Evolutionary conservation across 1,140 invertebrate species (phyloP).

Genomic region (Drosophila equinoxialis): DNA sequence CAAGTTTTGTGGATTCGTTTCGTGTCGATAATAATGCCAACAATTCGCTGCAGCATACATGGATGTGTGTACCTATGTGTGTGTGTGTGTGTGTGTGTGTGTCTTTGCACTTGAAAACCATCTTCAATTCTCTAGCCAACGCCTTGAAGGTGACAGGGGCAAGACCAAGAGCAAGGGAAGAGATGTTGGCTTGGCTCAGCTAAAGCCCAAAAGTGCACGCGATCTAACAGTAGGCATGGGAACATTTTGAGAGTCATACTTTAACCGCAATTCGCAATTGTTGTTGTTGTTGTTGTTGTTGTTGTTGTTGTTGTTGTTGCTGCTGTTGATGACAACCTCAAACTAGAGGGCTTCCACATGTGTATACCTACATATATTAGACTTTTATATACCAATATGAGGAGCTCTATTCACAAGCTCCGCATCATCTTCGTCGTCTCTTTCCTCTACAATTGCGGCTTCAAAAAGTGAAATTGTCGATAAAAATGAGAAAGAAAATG

Average conservation of each 20-base stretch:
- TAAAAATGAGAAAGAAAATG: conserved; percentile 41
- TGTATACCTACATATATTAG: conserved; percentile 20
- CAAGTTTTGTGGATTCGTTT: conserved; percentile 44
- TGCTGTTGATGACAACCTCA: conserved; percentile 25
- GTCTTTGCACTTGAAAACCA: conserved; percentile 73
- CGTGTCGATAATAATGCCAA: conserved; percentile 73
- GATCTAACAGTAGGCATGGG: conserved; percentile 73
- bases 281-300: conserved; percentile 22
- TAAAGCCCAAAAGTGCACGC: conserved; percentile 51
- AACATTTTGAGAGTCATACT: conserved; percentile 50
- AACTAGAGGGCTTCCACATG: conserved; percentile 27
- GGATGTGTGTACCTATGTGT: too few species aligned
- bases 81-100: conserved; percentile 9
- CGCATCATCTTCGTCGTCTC: conserved; percentile 36
- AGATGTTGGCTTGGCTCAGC: not conserved
- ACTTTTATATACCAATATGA: not conserved
- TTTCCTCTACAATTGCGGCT: conserved; percentile 45
- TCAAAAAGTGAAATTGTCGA: conserved; percentile 79
- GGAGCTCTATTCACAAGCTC: not conserved
- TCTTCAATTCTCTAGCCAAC: conserved; percentile 6
- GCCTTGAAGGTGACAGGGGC: not conserved
- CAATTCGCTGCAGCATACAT: conserved; percentile 50
- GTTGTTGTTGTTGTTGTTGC: conserved; percentile 51
- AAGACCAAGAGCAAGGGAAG: not conserved
- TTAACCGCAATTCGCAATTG: conserved; percentile 53